Conservation (phyloP, 2,888 invertebrate genomes). For the Yponomeuta evonymella region DNA sequence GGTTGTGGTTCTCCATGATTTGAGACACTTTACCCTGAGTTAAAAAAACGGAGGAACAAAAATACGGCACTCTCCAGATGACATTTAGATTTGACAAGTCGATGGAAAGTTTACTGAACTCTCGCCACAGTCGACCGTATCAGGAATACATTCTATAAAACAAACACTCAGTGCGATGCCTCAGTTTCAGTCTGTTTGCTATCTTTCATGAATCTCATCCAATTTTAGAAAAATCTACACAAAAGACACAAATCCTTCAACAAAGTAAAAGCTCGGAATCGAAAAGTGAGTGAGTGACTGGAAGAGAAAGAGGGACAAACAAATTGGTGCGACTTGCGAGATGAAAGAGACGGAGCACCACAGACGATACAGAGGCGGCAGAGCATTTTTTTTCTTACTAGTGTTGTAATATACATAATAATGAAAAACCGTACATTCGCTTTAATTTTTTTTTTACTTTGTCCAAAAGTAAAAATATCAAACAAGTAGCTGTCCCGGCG, state of each 20-base stretch:
- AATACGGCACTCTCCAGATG: constrained; percentile 6
- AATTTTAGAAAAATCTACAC: not conserved
- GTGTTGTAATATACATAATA: too few relatives aligned
- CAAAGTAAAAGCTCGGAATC: constrained; percentile 13
- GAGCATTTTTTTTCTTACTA: too few relatives aligned
- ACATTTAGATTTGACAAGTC: constrained; percentile 34
- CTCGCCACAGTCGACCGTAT: constrained; percentile 18
- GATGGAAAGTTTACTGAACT: constrained; percentile 61
- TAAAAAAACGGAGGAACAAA: not conserved
- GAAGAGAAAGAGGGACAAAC: not conserved
- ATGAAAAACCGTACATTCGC: too few relatives aligned
- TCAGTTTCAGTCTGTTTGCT: constrained; percentile 8
- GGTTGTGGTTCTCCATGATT: constrained; percentile 59
- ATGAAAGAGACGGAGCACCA: too few relatives aligned
- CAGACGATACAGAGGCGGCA: too few relatives aligned
- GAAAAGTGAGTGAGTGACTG: not conserved
- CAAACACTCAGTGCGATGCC: not conserved
- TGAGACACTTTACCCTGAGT: not conserved
- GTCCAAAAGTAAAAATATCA: too few relatives aligned
- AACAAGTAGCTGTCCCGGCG: too few relatives aligned
- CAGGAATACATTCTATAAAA: not conserved
- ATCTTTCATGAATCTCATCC: not conserved
- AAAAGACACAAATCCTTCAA: constrained; percentile 8
- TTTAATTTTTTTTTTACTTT: too few relatives aligned
- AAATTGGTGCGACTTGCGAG: not conserved